Evolutionary conservation across 2,113 vertebrate species (phyloP).

Genomic region (Chamaea fasciata): DNA sequence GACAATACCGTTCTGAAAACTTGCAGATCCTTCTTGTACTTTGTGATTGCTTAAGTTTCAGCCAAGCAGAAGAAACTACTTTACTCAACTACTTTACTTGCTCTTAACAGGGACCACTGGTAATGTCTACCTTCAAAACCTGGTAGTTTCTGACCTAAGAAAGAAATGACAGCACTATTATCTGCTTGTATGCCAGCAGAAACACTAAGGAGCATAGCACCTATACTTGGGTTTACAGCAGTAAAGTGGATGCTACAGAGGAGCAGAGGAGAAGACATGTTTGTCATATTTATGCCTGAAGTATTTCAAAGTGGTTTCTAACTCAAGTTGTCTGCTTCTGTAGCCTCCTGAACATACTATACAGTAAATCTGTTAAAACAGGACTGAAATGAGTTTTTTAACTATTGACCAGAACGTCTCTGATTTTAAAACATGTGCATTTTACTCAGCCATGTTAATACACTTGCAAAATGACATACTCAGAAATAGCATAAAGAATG

Average conservation of each 20-base stretch:
- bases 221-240: background rate
- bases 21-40: background rate
- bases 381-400: slow-evolving; percentile 21
- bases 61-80: background rate
- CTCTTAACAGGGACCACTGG: background rate
- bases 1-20: background rate
- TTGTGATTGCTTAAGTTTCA: background rate
- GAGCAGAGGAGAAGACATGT: background rate
- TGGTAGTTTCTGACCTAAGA: background rate
- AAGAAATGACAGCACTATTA: background rate
- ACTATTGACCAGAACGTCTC: slow-evolving; percentile 17
- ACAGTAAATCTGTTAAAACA: slow-evolving; percentile 26
- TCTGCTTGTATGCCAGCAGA: background rate
- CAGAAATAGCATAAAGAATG: slow-evolving; percentile 4
- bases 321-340: background rate
- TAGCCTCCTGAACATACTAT: background rate
- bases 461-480: slow-evolving; percentile 2
- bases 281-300: background rate
- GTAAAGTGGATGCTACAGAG: background rate
- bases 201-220: background rate
- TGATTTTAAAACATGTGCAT: slow-evolving; percentile 34
- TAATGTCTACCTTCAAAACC: background rate
- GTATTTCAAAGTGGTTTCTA: background rate
- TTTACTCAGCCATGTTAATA: slow-evolving; percentile 19
- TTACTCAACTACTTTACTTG: background rate